These are phyloP conservation scores for Sylvietta virens DNA, from an alignment of 2,113 vertebrate species.

Conservation along the genomic window DNA sequence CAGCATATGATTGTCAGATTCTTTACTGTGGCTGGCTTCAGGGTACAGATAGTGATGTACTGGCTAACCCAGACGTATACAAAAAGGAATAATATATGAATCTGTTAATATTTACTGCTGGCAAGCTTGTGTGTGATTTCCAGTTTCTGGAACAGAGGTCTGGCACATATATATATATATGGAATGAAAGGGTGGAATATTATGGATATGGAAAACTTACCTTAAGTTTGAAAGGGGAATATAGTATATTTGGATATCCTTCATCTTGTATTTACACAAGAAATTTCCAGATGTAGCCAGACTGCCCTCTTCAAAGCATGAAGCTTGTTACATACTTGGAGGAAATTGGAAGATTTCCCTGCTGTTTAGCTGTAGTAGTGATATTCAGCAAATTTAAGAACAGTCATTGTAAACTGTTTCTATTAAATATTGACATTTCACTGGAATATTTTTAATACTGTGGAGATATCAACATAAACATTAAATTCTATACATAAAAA, in stretches of 20 bases:
- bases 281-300: conserved; percentile 66
- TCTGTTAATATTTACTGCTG: conserved; percentile 62
- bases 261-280: conserved; percentile 69
- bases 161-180: conserved; percentile 40
- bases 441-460: not conserved
- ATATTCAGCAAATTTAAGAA: not conserved
- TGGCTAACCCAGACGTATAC: conserved; percentile 46
- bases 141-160: conserved; percentile 59
- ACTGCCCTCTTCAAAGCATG: conserved; percentile 53
- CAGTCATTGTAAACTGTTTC: not conserved
- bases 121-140: conserved; percentile 53
- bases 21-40: conserved; percentile 17
- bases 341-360: not conserved
- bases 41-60: conserved; percentile 42
- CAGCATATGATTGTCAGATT: not conserved
- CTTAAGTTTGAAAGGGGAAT: conserved; percentile 60
- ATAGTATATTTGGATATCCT: conserved; percentile 64
- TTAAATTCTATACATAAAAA: not conserved
- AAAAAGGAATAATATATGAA: conserved; percentile 60
- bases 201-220: conserved; percentile 65
- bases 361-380: not conserved
- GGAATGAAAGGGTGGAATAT: conserved; percentile 50
- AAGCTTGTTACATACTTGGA: not conserved
- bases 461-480: not conserved
- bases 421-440: not conserved